Evolutionary conservation across 2,888 invertebrate genomes (phyloP), one percentile per base, ranked within the genome.

Genomic region (Agapostemon virescens): DNA sequence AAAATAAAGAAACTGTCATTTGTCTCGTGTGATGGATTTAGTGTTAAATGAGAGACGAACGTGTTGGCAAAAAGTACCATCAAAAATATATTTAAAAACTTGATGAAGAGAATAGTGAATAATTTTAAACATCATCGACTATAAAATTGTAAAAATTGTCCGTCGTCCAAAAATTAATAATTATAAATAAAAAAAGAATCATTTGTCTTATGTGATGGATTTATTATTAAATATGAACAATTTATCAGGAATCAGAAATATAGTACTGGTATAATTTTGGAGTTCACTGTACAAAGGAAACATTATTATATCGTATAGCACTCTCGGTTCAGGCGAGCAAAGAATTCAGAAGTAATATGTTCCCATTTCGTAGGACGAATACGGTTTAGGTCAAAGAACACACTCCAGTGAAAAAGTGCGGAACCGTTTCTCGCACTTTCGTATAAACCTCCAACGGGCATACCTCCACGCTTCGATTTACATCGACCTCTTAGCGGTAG

Each of bases 391-490:
- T 77, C 77, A 36, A 45, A 30, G 30, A 45, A 42, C 49, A 26
- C 77, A 55, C 45, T 66, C 66, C 70, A 33, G 42, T 42, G 67
- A 13, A 23, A 23, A 45, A 77, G 45, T 23, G 40, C 26, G 20
- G 42, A 38, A 66, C 38, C 38, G 30, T 66, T 77, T 76, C 66
- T 66, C n/a, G n/a, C 64, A 40, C 70, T 42, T 33, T 66, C 36
- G n/a, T 20, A 64, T 30, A 69, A 45, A 70, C 69, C 61, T 76
- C 61, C 45, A 40, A 40, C 45, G 70, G 69, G 55, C 42, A 64
- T 66, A 23, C 30, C 70, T 30, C n/a, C 42, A 23, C 40, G 58
- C 52, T 40, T 55, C 45, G 70, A 78, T 78, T 78, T 78, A 78
- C 49, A 70, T 55, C 26, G 70, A 66, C 63, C 42, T 55, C 45